Base-by-base conservation (phyloP, 2,113 vertebrate species). In the Pseudorasbora parva region DNA sequence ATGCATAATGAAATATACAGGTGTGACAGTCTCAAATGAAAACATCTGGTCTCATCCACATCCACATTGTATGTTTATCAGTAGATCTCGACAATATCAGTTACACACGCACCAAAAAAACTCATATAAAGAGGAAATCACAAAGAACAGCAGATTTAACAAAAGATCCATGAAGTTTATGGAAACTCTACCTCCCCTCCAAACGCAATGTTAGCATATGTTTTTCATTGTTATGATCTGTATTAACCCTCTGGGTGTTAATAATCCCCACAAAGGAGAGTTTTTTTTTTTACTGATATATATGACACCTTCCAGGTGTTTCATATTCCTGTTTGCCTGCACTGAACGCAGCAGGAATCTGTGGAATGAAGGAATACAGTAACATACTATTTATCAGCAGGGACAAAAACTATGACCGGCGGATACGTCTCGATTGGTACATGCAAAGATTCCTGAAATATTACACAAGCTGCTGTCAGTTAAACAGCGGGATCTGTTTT, bases 391-490 rank as follows among this genome's bases (percentile, higher is more conserved):
- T 56, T 19, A 68, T 84, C 82, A 64, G 56, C 45, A 47, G 25
- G 45, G 33, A 60, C 60, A 41, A 37, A 79, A 78, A 25, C 30
- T 33, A 66, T 43, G 45, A 51, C 76, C 8, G 27, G 56, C 11
- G 73, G 19, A 56, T 77, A 47, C 59, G 51, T 81, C 77, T 47
- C 11, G 71, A 82, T 54, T 37, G 33, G 23, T 3, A 9, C 72
- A 41, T 33, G 8, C 49, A 33, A 79, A 45, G 54, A 77, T 81
- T 86, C 82, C 73, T 62, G 17, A 56, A 83, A 60, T 86, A 80
- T 85, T 86, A 83, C 80, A 84, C 54, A 88, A 87, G 81, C 73
- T 54, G 69, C 62, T 45, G 49, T 75, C 54, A 41, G 41, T 21
- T 37, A 75, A 56, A 47, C 19, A 19, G 17, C 2, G 5, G 5